Percentiles rank a stretch among this genome's conserved stretches.
Conservation (phyloP, 2,797 vertebrate species). For the Pogonophryne albipinna region DNA sequence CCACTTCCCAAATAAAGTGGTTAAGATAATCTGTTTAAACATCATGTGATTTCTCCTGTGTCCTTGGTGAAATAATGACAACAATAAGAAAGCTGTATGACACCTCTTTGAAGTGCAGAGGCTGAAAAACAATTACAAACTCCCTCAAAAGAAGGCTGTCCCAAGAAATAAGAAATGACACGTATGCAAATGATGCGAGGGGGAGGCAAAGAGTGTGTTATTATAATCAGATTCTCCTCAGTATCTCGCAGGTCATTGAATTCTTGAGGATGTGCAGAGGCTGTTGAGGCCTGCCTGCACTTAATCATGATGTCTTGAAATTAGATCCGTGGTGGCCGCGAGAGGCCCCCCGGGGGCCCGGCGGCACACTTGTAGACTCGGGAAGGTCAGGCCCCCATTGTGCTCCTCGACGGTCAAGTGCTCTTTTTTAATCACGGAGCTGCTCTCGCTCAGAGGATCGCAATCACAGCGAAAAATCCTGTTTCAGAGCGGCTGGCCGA, state of each 20-base stretch:
- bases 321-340: slow-evolving; percentile 46
- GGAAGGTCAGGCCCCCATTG: slow-evolving; percentile 80
- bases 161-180: slow-evolving; percentile 34
- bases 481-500: slow-evolving; percentile 39
- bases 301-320: slow-evolving; percentile 76
- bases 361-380: slow-evolving; percentile 68
- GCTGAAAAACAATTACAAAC: background rate
- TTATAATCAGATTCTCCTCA: slow-evolving; percentile 77
- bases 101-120: background rate
- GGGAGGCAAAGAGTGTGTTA: slow-evolving; percentile 55
- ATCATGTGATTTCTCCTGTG: background rate
- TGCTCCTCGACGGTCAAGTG: slow-evolving; percentile 74
- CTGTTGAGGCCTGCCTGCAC: slow-evolving; percentile 66
- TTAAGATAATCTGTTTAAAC: slow-evolving; percentile 22
- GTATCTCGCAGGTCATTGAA: slow-evolving; percentile 62
- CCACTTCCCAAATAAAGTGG: slow-evolving; percentile 18
- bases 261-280: slow-evolving; percentile 65
- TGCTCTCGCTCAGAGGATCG: slow-evolving; percentile 49
- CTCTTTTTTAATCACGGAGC: slow-evolving; percentile 78
- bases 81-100: slow-evolving; percentile 1
- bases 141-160: slow-evolving; percentile 23
- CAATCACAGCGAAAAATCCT: slow-evolving; percentile 55
- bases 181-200: slow-evolving; percentile 41
- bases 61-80: no score
- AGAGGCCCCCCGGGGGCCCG: slow-evolving; percentile 63